Conservation (phyloP, 2,888 invertebrate species). For the Scrobipalpa costella region DNA sequence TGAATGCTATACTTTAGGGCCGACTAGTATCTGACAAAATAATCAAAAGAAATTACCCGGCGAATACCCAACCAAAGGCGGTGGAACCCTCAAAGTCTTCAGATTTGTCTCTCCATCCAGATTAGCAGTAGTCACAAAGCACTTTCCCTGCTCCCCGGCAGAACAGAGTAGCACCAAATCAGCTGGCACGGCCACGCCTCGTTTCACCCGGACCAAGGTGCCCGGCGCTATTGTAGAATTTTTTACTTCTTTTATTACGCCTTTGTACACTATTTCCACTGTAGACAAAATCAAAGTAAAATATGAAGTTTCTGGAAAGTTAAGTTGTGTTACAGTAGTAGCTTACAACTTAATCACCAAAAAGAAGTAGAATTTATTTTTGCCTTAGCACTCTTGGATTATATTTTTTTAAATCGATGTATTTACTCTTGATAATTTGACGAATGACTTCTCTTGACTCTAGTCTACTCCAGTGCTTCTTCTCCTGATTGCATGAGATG, state of each 20-base stretch:
- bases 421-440: no score
- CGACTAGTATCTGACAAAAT: no score
- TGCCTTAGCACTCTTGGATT: no score
- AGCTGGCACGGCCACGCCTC: constrained; percentile 90
- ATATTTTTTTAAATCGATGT: no score
- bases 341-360: no score
- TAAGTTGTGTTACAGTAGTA: no score
- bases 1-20: no score
- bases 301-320: no score
- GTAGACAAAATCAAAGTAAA: constrained; percentile 33
- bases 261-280: constrained; percentile 82
- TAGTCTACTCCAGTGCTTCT: no score
- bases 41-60: constrained; percentile 62
- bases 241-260: constrained; percentile 78
- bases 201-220: constrained; percentile 86
- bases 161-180: constrained; percentile 88
- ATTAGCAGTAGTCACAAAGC: constrained; percentile 92
- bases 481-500: no score
- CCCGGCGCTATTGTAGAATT: constrained; percentile 85
- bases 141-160: constrained; percentile 84
- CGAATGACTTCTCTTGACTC: no score
- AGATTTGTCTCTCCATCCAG: constrained; percentile 91
- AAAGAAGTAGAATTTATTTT: no score
- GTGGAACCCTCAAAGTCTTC: constrained; percentile 81
- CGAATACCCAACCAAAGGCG: constrained; percentile 65